Base-by-base conservation (phyloP, 2,888 invertebrate species). In the Tethea ocularis region DNA sequence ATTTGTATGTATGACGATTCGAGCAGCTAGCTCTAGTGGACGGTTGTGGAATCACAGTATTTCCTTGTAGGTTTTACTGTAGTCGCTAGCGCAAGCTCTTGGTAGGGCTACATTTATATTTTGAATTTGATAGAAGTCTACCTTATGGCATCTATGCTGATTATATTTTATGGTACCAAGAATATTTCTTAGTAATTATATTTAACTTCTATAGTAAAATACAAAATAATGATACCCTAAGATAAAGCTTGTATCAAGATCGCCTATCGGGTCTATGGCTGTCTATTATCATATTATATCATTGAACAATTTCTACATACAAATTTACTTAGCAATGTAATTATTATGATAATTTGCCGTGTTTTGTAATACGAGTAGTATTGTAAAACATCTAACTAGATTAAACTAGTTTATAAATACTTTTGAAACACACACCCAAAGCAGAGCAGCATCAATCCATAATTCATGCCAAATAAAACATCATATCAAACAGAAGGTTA, bases 371-470 rank as follows among this genome's bases (percentile, higher is more conserved):
- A n/a, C n/a, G n/a, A n/a, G n/a, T n/a, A 51, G 51, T 61, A 33
- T 53, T 26, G 53, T 29, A 66, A 68, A 71, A 72, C 67, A 68
- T 66, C 56, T 60, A 61, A 60, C 56, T 62, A 53, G 33, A 41
- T 13, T 52, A 46, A 59, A 33, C 66, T 69, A 70, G 67, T 63
- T 61, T 67, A 74, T 67, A 63, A 70, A 74, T 62, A 67, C 59
- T 57, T 52, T 57, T 59, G 57, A 53, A 61, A 61, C 63, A 71
- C 65, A 67, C 70, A 62, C 64, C 61, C 26, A 17, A 53, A 36
- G 53, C 56, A 33, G 57, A 57, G 38, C 58, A 59, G 38, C 33
- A 33, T 33, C 13, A 58, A 63, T n/a, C 38, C 62, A 63, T 62
- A 64, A 60, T 7, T 56, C 57, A 38, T 54, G 36, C 13, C 54